Evolutionary conservation across 2,888 invertebrate species (phyloP).

Genomic region (Salticus scenicus): DNA sequence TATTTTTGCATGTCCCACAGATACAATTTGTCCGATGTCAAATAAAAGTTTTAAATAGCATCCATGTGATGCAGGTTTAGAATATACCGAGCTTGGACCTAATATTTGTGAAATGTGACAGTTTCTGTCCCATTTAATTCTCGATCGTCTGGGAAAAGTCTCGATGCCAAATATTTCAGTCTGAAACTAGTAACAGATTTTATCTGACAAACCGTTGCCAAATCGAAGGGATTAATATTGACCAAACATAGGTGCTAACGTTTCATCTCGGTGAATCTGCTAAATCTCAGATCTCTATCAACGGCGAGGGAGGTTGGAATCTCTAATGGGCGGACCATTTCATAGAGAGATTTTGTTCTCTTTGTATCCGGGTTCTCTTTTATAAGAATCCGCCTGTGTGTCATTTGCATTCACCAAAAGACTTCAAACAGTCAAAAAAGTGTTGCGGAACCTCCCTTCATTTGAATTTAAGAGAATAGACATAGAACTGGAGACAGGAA

Average conservation of each 20-base stretch:
- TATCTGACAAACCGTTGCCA: too few relatives aligned
- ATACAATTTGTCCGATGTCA: too few relatives aligned
- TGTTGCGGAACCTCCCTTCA: conserved; percentile 1
- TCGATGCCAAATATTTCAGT: too few relatives aligned
- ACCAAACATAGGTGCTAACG: neutral
- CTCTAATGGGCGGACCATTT: neutral
- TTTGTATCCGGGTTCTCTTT: neutral
- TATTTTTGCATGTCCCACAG: too few relatives aligned
- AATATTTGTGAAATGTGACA: too few relatives aligned
- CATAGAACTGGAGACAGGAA: neutral
- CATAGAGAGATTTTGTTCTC: neutral
- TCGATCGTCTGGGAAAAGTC: too few relatives aligned
- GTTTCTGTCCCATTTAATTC: too few relatives aligned
- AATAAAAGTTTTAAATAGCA: too few relatives aligned
- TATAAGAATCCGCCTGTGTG: conserved; percentile 4
- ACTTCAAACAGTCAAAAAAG: neutral
- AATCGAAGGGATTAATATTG: too few relatives aligned
- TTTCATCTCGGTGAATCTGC: neutral
- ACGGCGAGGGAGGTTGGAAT: neutral
- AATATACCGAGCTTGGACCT: too few relatives aligned
- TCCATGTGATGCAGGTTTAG: too few relatives aligned
- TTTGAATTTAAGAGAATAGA: neutral
- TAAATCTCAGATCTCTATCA: neutral
- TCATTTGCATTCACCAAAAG: neutral
- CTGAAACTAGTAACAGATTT: too few relatives aligned